Evolutionary conservation across 2,113 vertebrate genomes (phyloP), one percentile per base, ranked within the genome.

Genomic region (Loxodonta africana): DNA sequence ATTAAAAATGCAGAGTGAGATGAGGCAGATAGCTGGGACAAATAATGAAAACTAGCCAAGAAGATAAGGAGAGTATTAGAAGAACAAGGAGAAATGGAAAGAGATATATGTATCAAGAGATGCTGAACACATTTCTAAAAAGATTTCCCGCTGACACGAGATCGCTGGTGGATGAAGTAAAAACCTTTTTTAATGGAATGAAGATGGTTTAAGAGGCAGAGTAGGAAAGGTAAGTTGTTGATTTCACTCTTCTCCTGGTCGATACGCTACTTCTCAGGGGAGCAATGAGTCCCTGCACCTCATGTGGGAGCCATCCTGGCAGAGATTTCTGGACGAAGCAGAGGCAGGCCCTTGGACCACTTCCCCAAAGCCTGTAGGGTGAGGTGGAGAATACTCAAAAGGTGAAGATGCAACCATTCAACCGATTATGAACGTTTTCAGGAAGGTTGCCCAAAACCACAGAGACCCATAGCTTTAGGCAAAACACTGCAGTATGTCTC

Each of bases 1-100:
- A 96, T 97, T 98, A 97, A 96, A 98, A 97, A 96, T 94, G 28
- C 94, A 97, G 91, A 88, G 25, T 60, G 21, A 60, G 1, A 95
- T 88, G 76, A 93, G 97, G 95, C 53, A 86, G 89, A 93, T 93
- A 95, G 96, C 71, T 83, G 91, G 96, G 73, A 94, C 88, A 85
- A 97, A 94, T 95, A 46, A 94, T 91, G 95, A 93, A 96, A 97
- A 97, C 77, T 37, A 95, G 41, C 82, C 87, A 96, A 91, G 96
- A 17, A 94, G 90, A 97, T 94, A 91, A 89, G 97, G n/a, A 7
- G 85, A 57, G 83, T 97, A 96, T 95, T 96, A 95, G 87, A 95
- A 95, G 81, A 41, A 41, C 37, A 92, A 97, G 84, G 67, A 96
- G 81, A 94, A 97, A 88, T 94, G 89, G 95, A 95, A 95, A 96